These are phyloP conservation scores for Parnassius mnemosyne DNA, from an alignment of 2,888 invertebrate genomes.

Conservation along the genomic window DNA sequence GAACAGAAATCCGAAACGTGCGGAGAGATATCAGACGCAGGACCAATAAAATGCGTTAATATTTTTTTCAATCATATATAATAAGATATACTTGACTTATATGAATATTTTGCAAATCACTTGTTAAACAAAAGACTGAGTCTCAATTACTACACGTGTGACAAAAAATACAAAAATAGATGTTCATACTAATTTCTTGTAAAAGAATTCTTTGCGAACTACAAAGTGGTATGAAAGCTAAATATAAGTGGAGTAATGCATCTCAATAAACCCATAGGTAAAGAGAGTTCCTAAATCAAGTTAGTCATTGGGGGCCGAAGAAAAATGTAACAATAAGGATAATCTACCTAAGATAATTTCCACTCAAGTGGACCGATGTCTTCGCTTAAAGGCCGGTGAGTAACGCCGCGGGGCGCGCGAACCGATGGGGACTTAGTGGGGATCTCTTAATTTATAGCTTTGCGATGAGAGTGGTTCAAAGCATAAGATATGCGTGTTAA, in stretches of 20 bases:
- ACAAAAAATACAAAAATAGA: too few relatives aligned
- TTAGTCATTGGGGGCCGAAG: constrained; percentile 35
- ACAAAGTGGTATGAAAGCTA: constrained; percentile 6
- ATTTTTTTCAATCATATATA: too few relatives aligned
- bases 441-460: constrained; percentile 79
- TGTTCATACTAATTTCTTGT: too few relatives aligned
- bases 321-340: constrained; percentile 58
- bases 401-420: constrained; percentile 68
- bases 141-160: too few relatives aligned
- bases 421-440: constrained; percentile 76
- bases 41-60: too few relatives aligned
- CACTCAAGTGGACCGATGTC: constrained; percentile 66
- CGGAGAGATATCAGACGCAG: too few relatives aligned
- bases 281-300: constrained; percentile 22
- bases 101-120: too few relatives aligned
- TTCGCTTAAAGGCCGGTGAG: constrained; percentile 59
- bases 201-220: background rate
- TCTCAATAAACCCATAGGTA: constrained; percentile 20
- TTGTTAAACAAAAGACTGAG: too few relatives aligned
- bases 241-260: constrained; percentile 13
- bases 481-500: background rate
- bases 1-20: too few relatives aligned
- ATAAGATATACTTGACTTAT: too few relatives aligned
- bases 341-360: constrained; percentile 69
- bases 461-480: constrained; percentile 45